A percentile compares a stretch with the other conserved stretches of the same genome.
phyloP scores from a whole-genome alignment of 2,888 invertebrate genomes.

The Phortica magna region DNA sequence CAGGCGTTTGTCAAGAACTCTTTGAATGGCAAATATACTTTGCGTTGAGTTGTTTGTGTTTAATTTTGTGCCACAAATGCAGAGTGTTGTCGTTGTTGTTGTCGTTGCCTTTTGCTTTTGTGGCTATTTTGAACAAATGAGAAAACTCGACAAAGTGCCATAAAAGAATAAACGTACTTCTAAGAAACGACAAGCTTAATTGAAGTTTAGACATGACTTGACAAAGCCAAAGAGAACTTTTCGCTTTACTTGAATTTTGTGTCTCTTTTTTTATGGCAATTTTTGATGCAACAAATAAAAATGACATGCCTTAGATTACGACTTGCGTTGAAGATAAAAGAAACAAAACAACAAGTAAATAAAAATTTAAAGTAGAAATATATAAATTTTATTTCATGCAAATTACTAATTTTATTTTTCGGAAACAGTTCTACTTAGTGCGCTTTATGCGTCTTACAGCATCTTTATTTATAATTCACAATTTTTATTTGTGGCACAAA shows the following conservation, averaged over 20 bases:
- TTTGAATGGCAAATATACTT: slow-evolving; percentile 7
- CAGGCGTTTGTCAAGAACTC: not conserved
- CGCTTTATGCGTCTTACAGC: too few relatives aligned
- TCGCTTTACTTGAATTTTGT: not conserved
- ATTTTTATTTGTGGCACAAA: too few relatives aligned
- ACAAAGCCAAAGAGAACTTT: not conserved
- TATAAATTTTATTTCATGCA: too few relatives aligned
- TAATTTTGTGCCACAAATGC: slow-evolving; percentile 28
- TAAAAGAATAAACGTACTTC: not conserved
- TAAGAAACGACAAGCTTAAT: not conserved
- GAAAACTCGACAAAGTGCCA: not conserved
- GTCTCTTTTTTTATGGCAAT: too few relatives aligned
- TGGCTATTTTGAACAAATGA: not conserved
- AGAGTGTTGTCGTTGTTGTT: not conserved
- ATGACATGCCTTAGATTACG: too few relatives aligned
- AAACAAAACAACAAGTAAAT: too few relatives aligned
- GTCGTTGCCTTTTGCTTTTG: not conserved
- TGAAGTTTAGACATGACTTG: not conserved
- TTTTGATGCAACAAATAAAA: too few relatives aligned
- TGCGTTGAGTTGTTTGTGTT: slow-evolving; percentile 27
- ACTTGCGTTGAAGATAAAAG: too few relatives aligned
- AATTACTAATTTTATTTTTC: too few relatives aligned
- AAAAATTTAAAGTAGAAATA: too few relatives aligned
- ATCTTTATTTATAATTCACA: too few relatives aligned
- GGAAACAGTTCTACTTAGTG: too few relatives aligned